phyloP scores from a whole-genome alignment of 2,797 vertebrate genomes.

The Tokudaia tokunoshimensis region DNA sequence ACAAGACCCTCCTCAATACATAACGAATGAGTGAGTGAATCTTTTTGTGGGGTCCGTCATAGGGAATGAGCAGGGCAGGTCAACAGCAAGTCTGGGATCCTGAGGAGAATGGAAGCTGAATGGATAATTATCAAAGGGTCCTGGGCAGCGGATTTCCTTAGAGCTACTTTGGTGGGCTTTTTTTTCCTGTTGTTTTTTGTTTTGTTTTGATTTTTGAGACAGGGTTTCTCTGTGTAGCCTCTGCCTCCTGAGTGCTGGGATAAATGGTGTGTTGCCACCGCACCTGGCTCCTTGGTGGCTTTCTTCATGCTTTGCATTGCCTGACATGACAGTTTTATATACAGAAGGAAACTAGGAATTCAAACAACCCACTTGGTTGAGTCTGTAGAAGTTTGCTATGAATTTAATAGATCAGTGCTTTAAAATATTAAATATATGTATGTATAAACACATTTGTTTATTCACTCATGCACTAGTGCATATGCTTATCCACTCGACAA shows the following conservation, averaged over 20 bases:
- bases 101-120: not conserved
- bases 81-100: not conserved
- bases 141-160: not conserved
- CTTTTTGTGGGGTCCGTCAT: not conserved
- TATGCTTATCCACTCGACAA: not conserved
- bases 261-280: too few species aligned
- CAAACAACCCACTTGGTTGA: not conserved
- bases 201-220: not conserved
- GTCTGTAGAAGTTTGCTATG: conserved; percentile 16
- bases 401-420: not conserved
- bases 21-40: not conserved
- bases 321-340: not conserved
- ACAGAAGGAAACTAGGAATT: not conserved
- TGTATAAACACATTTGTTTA: not conserved
- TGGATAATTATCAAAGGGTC: not conserved
- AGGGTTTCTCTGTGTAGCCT: not conserved
- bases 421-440: not conserved
- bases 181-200: not conserved
- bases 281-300: not conserved
- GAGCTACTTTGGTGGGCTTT: not conserved
- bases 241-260: not conserved
- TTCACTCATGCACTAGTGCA: not conserved
- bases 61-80: not conserved
- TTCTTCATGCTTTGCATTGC: not conserved
- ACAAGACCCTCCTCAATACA: not conserved